Base-by-base conservation (phyloP, 2,888 invertebrate genomes). In the Cephus sareptanus region DNA sequence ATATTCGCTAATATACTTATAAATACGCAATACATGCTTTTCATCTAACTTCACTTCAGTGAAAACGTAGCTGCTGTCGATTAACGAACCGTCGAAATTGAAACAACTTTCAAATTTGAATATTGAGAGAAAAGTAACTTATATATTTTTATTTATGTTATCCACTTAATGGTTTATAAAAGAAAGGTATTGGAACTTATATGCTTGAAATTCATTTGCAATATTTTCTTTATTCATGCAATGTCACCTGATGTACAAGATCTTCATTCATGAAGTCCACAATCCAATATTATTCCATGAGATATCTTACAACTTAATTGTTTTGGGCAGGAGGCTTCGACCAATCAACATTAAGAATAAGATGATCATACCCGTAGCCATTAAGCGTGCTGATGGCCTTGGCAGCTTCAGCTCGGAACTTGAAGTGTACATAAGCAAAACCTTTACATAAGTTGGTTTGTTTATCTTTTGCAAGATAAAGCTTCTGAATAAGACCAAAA, bases 311-410 rank as follows among this genome's bases (percentile, higher is more conserved):
- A 23, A 23, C 12, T 87, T 83, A 87, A 80, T 87, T 90, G 76
- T 79, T 91, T 79, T 86, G 87, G 1, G 85, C 92, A 81, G 95
- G 96, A 71, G 97, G 97, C 90, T 98, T 99, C 0, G 99, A 98
- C 99, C 99, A 99, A 93, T 99, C 99, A n/a, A 99, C 99, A 92
- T 95, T 98, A 77, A 99, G 93, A 92, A 99, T 99, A 85, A 99
- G 95, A 93, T 99, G 99, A 92, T 99, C 99, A 91, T 98, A 99
- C 81, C 99, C 98, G 90, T 97, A 96, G 0, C 98, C 98, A 89
- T 98, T 96, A 23, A 99, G 94, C 76, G 94, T 94, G 80, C 95
- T 93, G 89, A 99, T 98, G 79, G 99, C 99, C 87, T 96, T 95
- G 6, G 97, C 96, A 73, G 99, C 99, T 92, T 98, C 98, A 87